Evolutionary conservation across 2,113 vertebrate genomes (phyloP).

Genomic region (Tyto alba): DNA sequence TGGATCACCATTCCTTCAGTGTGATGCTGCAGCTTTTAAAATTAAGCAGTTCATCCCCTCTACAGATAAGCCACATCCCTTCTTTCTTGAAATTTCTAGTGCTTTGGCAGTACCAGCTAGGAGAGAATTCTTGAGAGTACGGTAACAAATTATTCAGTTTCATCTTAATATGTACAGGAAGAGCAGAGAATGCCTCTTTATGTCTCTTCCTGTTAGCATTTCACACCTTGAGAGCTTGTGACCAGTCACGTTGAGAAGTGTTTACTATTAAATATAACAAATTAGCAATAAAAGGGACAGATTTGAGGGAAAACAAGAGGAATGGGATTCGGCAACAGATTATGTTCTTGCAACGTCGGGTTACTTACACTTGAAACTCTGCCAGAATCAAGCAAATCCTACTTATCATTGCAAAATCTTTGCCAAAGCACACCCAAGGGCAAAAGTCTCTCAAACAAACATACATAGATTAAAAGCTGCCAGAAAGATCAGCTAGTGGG

Average conservation of each 20-base stretch:
- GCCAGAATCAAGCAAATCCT: slow-evolving; percentile 41
- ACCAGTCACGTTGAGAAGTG: neutral
- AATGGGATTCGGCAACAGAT: slow-evolving; percentile 8
- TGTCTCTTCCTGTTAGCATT: neutral
- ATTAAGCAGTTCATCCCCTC: neutral
- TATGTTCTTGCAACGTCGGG: neutral
- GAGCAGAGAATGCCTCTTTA: neutral
- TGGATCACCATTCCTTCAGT: neutral
- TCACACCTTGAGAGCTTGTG: slow-evolving; percentile 19
- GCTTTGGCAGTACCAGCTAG: slow-evolving; percentile 40
- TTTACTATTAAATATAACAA: slow-evolving; percentile 4
- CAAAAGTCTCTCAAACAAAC: slow-evolving; percentile 34
- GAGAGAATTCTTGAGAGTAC: neutral
- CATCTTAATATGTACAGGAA: neutral
- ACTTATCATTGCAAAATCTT: slow-evolving; percentile 25
- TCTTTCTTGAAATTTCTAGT: neutral
- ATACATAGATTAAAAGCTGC: neutral
- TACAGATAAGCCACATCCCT: neutral
- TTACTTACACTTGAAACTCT: slow-evolving; percentile 17
- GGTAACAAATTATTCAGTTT: neutral
- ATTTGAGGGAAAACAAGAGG: neutral
- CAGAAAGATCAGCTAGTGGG: neutral
- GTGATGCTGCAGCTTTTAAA: neutral
- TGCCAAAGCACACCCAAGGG: slow-evolving; percentile 41
- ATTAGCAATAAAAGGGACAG: neutral